Evolutionary conservation across 1,140 invertebrate species (phyloP).

Genomic region (Calliphora vicina): DNA sequence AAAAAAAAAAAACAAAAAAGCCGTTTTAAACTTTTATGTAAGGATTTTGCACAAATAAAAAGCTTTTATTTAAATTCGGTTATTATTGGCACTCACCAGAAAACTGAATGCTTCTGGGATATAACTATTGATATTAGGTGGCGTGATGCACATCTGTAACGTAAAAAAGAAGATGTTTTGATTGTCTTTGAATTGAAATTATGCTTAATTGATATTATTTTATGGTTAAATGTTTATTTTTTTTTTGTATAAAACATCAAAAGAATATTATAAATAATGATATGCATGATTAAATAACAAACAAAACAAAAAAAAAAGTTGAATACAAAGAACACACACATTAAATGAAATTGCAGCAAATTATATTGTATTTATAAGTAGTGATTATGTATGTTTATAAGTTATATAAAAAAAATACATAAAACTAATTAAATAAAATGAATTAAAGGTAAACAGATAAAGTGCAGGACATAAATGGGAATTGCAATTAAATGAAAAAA

Average conservation of each 20-base stretch:
- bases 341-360: neutral
- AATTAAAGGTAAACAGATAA: neutral
- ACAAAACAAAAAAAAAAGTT: neutral
- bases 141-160: slow-evolving; percentile 47
- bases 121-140: slow-evolving; percentile 48
- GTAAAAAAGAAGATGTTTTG: slow-evolving; percentile 40
- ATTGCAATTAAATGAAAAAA: neutral
- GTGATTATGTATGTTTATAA: too few species aligned
- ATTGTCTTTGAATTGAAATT: slow-evolving; percentile 21
- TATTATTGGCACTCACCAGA: slow-evolving; percentile 43
- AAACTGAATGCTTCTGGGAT: slow-evolving; percentile 49
- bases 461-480: neutral
- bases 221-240: slow-evolving; percentile 2
- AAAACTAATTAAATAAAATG: neutral
- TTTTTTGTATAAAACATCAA: slow-evolving; percentile 4
- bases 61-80: neutral
- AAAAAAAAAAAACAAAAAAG: neutral
- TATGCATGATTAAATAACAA: neutral
- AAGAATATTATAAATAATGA: neutral
- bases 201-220: neutral
- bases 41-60: neutral
- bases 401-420: neutral
- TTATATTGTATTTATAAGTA: neutral
- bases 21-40: neutral
- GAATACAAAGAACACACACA: neutral